Base-by-base conservation (phyloP, 2,888 invertebrate species). In the Euplagia quadripunctaria region DNA sequence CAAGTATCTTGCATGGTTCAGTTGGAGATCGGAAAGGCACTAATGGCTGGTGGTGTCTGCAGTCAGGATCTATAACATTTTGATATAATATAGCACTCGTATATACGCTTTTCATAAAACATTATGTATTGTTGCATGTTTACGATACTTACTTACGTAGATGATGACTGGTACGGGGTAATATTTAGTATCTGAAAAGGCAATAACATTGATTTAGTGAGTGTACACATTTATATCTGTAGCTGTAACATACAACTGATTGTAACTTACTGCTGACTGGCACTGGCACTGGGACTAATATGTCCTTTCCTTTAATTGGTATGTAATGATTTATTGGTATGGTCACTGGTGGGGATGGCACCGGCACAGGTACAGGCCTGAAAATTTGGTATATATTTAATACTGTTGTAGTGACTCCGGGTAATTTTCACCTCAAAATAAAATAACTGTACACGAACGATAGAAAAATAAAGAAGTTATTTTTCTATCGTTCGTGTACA, bases 111-210 rank as follows among this genome's bases (percentile, higher is more conserved):
- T 31, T 61, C 31, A 14, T 20, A 8, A 14, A 31, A 61, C 7
- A 61, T 61, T 61, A 46, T 46, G 1, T 31, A 31, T 3, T 14
- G n/a, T 4, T 14, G 12, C 4, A 20, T 58, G n/a, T n/a, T 43
- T 8, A 7, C 20, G 61, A 68, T 72, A 75, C 93, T 91, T 84
- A 94, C 94, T 86, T 49, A 94, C 83, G 78, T 91, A 94, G 66
- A 92, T 83, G 72, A 94, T 88, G 14, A 89, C 82, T 17, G 91
- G 90, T 7, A 94, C 93, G 0, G 91, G 88, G 74, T 89, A 90
- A 68, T 84, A 79, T 71, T 87, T 89, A 31, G 85, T 87, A 42
- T 82, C 94, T 92, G 89, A 42, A 90, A 92, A 75, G 72, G 8
- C 6, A 61, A 4, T 4, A 12, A 61, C 11, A 20, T 20, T 58